Evolutionary conservation across 2,797 vertebrate genomes (phyloP), one percentile per base, ranked within the genome.

Genomic region (Atherinosoma microstoma): DNA sequence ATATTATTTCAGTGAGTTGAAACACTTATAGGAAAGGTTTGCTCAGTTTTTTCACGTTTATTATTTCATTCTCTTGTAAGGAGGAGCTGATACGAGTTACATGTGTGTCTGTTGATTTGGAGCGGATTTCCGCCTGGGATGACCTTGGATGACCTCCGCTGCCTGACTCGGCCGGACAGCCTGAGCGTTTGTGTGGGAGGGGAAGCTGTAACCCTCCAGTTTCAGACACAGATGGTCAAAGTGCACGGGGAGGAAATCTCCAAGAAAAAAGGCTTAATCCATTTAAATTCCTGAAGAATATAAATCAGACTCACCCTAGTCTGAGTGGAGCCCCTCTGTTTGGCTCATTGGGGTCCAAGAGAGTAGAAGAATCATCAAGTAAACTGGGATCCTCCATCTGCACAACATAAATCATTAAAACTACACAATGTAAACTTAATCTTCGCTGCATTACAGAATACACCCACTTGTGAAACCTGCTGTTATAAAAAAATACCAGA

Each of bases 301-400:
- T 3, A 57, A 58, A 34, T 5, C 16, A 38, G 16, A 87, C 90
- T 92, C 91, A 99, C 98, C 98, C 98, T 1, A 99, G 95, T 80
- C 98, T 95, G 15, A 99, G 95, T 0, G 97, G 97, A 40, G 97
- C 89, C 6, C 87, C 95, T 85, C 97, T 94, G 87, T 85, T 92
- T 0, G 95, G 90, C 83, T 99, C 98, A 0, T 88, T 97, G 2
- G 97, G 96, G 36, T 99, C 98, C 93, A 99, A 69, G 20, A 97
- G 95, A 0, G 90, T 96, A 10, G 96, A 96, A 0, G 97, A 96
- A 76, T 99, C 98, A 90, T 99, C 97, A 92, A 99, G 90, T 90
- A 99, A 92, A 82, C 96, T 96, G 86, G 98, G 98, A 94, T 99
- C 98, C 93, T 98, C 98, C 98, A 99, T 99, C 98, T 99, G 95